Conservation (phyloP, 2,888 invertebrate genomes). For the Spisula subtruncata region DNA sequence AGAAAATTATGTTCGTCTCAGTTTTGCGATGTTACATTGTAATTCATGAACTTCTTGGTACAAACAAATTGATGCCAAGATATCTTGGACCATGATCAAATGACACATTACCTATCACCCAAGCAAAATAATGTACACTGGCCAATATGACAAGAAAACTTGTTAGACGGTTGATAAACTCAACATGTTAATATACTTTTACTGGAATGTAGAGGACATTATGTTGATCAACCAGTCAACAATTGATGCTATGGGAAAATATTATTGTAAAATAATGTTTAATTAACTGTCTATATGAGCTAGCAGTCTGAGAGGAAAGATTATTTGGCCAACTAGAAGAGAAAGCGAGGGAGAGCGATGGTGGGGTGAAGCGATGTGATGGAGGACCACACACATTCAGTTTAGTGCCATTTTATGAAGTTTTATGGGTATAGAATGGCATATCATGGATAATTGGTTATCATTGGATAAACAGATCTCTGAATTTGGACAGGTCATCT, state of each 20-base stretch:
- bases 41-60: background rate
- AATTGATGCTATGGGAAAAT: background rate
- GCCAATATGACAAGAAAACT: too few species aligned
- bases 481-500: constrained; percentile 47
- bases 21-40: background rate
- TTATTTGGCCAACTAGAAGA: constrained; percentile 19
- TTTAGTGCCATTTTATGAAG: constrained; percentile 66
- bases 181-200: too few species aligned
- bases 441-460: constrained; percentile 70
- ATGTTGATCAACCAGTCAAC: background rate
- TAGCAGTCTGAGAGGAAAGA: background rate
- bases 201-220: background rate
- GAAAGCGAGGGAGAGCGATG: too few species aligned
- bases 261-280: background rate
- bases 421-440: constrained; percentile 62
- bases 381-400: constrained; percentile 61
- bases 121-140: too few species aligned
- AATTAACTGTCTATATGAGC: constrained; percentile 1
- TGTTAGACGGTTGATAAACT: too few species aligned
- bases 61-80: background rate
- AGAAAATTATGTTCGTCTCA: background rate
- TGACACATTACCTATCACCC: too few species aligned
- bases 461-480: constrained; percentile 56
- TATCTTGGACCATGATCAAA: too few species aligned
- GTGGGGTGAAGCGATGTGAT: too few species aligned